Base-by-base conservation (phyloP, 2,888 invertebrate genomes). In the Euplexia lucipara region DNA sequence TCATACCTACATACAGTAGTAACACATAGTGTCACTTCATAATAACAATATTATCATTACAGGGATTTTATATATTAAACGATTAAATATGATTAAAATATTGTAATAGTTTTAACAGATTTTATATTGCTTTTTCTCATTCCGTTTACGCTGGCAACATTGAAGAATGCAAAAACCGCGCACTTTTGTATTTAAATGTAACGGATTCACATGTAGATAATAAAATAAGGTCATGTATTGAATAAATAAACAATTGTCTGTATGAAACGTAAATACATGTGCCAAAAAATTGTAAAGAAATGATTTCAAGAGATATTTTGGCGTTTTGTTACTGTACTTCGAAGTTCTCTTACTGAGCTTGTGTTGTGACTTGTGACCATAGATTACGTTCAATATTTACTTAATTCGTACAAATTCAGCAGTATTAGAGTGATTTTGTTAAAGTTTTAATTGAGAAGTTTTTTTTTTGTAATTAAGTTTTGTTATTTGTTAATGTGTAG, bases 401-500 rank as follows among this genome's bases (percentile, higher is more conserved):
- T 92, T 92, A 92, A 93, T 94, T 93, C 92, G 95, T 95, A 95
- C 95, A 95, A 95, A 95, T 93, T 91, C 91, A 87, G 93, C 95
- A 95, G 95, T 95, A 95, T 95, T 95, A 95, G 91, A 93, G 94
- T 95, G 95, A 95, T 95, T 95, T 94, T 94, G 94, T 95, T 95
- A 95, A 95, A 92, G 94, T 94, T 95, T 91, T 94, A 91, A 93
- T 91, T 91, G 92, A 92, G 84, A 90, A 83, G 90, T 90, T 89
- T 92, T 93, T 92, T 93, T 80, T 81, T 75, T 78, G 71, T 93
- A 92, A 93, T 93, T 95, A 94, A 94, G 93, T 95, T 91, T 92
- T 93, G 94, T 95, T 95, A 92, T 93, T 94, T 95, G 93, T 94
- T 94, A 93, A 88, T 86, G 84, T 88, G 86, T 87, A 78, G 58